These are phyloP conservation scores for Erynnis tages DNA, from an alignment of 2,888 invertebrate genomes.

Conservation along the genomic window DNA sequence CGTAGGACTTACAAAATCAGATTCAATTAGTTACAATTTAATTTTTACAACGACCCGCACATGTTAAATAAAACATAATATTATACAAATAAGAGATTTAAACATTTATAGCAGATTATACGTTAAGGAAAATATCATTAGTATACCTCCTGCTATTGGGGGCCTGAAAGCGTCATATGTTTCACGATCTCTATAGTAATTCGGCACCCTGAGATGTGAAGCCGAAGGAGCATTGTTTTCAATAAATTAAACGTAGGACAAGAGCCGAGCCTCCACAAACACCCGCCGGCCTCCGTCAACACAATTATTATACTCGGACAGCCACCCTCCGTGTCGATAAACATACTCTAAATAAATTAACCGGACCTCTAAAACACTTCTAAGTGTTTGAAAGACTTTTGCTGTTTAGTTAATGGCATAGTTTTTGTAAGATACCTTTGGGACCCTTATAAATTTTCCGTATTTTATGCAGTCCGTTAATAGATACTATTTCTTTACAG, in stretches of 20 bases:
- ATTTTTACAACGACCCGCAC: too few relatives aligned
- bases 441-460: too few relatives aligned
- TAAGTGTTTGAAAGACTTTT: slow-evolving; percentile 33
- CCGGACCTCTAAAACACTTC: slow-evolving; percentile 53
- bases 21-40: too few relatives aligned
- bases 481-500: slow-evolving; percentile 1
- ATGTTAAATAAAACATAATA: too few relatives aligned
- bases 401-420: slow-evolving; percentile 14
- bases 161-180: too few relatives aligned
- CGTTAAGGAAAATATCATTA: too few relatives aligned
- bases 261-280: slow-evolving; percentile 62
- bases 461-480: too few relatives aligned
- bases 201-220: slow-evolving; percentile 12
- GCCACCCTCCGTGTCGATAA: slow-evolving; percentile 69
- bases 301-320: slow-evolving; percentile 81
- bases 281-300: slow-evolving; percentile 73
- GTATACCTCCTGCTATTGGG: too few relatives aligned
- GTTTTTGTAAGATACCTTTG: background rate
- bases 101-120: too few relatives aligned
- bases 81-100: too few relatives aligned
- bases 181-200: slow-evolving; percentile 12
- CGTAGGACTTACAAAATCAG: too few relatives aligned
- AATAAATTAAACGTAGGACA: slow-evolving; percentile 76
- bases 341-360: slow-evolving; percentile 79
- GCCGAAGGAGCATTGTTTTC: slow-evolving; percentile 65